These are phyloP conservation scores for Neodon shergylaensis DNA, from an alignment of 2,113 vertebrate genomes.

Conservation along the genomic window DNA sequence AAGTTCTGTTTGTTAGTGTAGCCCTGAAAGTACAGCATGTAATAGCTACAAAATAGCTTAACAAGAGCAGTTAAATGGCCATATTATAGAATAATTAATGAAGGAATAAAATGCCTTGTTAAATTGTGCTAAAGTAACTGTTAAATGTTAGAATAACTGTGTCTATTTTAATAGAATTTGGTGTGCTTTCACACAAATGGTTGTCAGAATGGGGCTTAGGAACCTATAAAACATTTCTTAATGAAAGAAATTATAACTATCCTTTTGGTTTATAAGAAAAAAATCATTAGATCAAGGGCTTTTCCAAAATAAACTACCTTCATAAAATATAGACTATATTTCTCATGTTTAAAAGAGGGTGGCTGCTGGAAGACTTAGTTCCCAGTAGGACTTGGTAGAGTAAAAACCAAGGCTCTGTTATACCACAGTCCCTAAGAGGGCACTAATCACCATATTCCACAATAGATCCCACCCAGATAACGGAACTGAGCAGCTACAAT, in stretches of 20 bases:
- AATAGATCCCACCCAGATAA: background rate
- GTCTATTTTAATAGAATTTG: slow-evolving; percentile 60
- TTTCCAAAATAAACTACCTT: slow-evolving; percentile 35
- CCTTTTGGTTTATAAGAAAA: slow-evolving; percentile 49
- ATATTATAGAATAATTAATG: slow-evolving; percentile 71
- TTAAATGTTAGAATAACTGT: slow-evolving; percentile 55
- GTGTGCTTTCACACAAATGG: slow-evolving; percentile 31
- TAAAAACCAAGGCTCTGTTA: background rate
- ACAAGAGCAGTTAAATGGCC: slow-evolving; percentile 64
- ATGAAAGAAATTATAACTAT: slow-evolving; percentile 32
- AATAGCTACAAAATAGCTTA: slow-evolving; percentile 68
- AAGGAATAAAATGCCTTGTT: slow-evolving; percentile 64
- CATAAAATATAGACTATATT: background rate
- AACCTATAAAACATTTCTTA: slow-evolving; percentile 45
- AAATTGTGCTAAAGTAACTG: slow-evolving; percentile 61
- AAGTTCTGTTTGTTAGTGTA: slow-evolving; percentile 44
- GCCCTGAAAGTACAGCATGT: slow-evolving; percentile 26
- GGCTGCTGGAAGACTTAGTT: background rate
- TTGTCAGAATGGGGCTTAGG: background rate
- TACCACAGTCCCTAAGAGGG: background rate
- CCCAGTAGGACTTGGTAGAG: background rate
- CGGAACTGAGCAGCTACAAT: background rate
- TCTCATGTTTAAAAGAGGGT: background rate
- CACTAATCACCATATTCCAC: background rate
- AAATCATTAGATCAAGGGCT: slow-evolving; percentile 29